These are phyloP conservation scores for Drosophila acutilabella DNA, from an alignment of 2,888 invertebrate genomes.

Conservation along the genomic window DNA sequence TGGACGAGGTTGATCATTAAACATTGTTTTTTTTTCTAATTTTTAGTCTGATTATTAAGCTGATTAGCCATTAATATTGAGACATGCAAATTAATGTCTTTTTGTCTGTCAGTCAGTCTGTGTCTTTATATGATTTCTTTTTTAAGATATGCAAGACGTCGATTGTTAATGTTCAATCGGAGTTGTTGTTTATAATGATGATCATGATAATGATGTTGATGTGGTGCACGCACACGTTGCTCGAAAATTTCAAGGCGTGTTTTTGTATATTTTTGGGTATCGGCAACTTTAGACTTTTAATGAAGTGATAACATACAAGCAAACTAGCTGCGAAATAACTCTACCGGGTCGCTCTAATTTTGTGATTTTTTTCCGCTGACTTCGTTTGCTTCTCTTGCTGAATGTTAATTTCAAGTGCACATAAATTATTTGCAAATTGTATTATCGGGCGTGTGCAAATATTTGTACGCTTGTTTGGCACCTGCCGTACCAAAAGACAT, in stretches of 20 bases:
- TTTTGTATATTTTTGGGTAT: slow-evolving; percentile 8
- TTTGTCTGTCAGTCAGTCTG: slow-evolving; percentile 15
- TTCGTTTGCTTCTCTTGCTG: slow-evolving; percentile 15
- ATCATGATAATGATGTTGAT: slow-evolving; percentile 13
- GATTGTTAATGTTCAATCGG: slow-evolving; percentile 12
- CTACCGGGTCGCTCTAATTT: slow-evolving; percentile 34
- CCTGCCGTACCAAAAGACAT: slow-evolving; percentile 59
- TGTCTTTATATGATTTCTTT: slow-evolving; percentile 24
- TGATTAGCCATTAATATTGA: slow-evolving; percentile 21
- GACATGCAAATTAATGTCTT: slow-evolving; percentile 40
- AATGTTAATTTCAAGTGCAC: slow-evolving; percentile 52
- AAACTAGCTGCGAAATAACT: slow-evolving; percentile 32
- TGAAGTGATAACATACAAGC: slow-evolving; percentile 47
- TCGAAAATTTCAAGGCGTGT: slow-evolving; percentile 29
- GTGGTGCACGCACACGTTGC: slow-evolving; percentile 7
- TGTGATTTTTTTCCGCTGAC: slow-evolving; percentile 4
- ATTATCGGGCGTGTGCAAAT: slow-evolving; percentile 64
- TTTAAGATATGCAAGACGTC: slow-evolving; percentile 22
- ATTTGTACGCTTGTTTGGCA: slow-evolving; percentile 67
- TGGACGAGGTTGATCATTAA: background rate
- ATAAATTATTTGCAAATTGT: slow-evolving; percentile 69
- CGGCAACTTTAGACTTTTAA: slow-evolving; percentile 36
- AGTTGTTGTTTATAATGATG: slow-evolving; percentile 1
- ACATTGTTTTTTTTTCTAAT: background rate
- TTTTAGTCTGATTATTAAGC: slow-evolving; percentile 3